Evolutionary conservation across 2,888 invertebrate genomes (phyloP).

Genomic region (Lepidocyrtoides sp.): DNA sequence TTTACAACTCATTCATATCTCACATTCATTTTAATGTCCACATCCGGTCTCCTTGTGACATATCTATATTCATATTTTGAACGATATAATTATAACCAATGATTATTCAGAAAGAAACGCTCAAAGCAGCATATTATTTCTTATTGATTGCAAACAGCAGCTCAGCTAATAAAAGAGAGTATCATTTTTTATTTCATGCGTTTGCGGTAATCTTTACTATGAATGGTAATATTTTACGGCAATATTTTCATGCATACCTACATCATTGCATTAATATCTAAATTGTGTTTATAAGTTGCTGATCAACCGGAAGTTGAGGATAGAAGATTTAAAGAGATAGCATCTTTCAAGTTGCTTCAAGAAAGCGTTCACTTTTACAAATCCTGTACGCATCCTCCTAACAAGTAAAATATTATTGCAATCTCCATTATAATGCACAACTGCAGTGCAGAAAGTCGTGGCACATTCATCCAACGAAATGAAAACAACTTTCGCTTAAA

Average conservation of each 20-base stretch:
- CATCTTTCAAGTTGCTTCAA: conserved; percentile 25
- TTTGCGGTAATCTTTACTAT: too few species aligned
- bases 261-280: too few species aligned
- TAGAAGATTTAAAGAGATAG: neutral
- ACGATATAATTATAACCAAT: too few species aligned
- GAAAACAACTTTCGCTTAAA: conserved; percentile 67
- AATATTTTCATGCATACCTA: neutral
- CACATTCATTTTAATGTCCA: too few species aligned
- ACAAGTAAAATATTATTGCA: neutral
- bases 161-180: too few species aligned
- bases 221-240: neutral
- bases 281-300: neutral
- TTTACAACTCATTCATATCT: too few species aligned
- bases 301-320: conserved; percentile 58
- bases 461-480: neutral
- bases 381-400: neutral
- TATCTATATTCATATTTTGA: too few species aligned
- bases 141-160: too few species aligned
- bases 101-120: too few species aligned
- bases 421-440: neutral
- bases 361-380: conserved; percentile 11
- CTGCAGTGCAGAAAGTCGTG: neutral
- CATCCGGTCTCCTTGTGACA: too few species aligned
- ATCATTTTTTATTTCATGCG: too few species aligned
- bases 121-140: too few species aligned